phyloP scores from a whole-genome alignment of 2,888 invertebrate species.

The Aplocera efformata region DNA sequence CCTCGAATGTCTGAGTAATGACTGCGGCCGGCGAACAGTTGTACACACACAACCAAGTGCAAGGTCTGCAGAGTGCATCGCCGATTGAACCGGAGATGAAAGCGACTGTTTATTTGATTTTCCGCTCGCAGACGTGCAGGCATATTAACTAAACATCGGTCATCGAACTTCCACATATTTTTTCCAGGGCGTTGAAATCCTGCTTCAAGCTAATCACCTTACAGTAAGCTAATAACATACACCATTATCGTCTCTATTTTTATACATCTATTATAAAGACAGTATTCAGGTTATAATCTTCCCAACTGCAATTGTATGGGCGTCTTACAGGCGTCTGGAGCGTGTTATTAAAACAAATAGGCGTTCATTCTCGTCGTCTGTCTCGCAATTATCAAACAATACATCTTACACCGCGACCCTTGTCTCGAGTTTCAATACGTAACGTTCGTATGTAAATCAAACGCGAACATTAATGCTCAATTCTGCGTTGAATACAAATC shows the following conservation, averaged over 20 bases:
- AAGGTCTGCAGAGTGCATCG: conserved; percentile 71
- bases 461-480: conserved; percentile 34
- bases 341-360: conserved; percentile 65
- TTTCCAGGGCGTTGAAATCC: conserved; percentile 45
- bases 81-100: conserved; percentile 72
- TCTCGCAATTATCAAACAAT: conserved; percentile 62
- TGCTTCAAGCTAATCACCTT: conserved; percentile 32
- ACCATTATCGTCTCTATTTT: conserved; percentile 35
- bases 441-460: conserved; percentile 31
- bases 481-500: conserved; percentile 34
- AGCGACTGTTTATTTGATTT: conserved; percentile 76
- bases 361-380: conserved; percentile 41
- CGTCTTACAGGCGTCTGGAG: conserved; percentile 35
- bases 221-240: conserved; percentile 29
- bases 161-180: conserved; percentile 52
- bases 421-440: conserved; percentile 35
- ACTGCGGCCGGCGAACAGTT: conserved; percentile 50
- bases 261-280: too few species aligned
- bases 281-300: conserved; percentile 18
- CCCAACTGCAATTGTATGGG: neutral
- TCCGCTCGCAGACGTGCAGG: conserved; percentile 53
- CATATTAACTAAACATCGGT: conserved; percentile 60
- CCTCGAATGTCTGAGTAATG: conserved; percentile 56
- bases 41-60: conserved; percentile 57
- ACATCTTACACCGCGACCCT: conserved; percentile 42